Evolutionary conservation across 2,113 vertebrate genomes (phyloP).

Genomic region (Anoura caudifer): DNA sequence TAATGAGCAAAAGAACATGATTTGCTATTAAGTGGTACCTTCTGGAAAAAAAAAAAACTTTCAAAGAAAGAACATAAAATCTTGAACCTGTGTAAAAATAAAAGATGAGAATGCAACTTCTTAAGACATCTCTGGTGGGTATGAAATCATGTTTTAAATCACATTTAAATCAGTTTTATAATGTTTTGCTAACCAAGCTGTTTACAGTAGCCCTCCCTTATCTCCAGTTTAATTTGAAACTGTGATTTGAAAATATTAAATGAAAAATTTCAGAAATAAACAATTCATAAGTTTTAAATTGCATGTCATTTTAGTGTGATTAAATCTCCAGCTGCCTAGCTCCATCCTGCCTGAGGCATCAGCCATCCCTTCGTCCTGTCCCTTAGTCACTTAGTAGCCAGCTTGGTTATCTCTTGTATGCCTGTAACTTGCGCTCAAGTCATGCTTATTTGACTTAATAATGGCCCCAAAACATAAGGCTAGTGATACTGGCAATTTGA

Average conservation of each 20-base stretch:
- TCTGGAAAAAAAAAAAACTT: slow-evolving; percentile 48
- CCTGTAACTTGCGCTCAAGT: not conserved
- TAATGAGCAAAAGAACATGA: slow-evolving; percentile 75
- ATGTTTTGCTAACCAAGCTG: not conserved
- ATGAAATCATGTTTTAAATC: not conserved
- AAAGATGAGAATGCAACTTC: not conserved
- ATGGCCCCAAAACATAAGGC: not conserved
- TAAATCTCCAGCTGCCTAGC: not conserved
- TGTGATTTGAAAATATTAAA: not conserved
- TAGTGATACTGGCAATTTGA: not conserved
- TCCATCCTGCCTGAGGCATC: no score
- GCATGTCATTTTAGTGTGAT: not conserved
- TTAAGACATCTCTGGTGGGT: not conserved
- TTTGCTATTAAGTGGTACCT: slow-evolving; percentile 45
- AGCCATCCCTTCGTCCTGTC: not conserved
- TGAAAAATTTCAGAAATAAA: not conserved
- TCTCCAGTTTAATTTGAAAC: not conserved
- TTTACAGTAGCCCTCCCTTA: not conserved
- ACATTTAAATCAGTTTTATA: not conserved
- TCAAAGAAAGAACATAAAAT: slow-evolving; percentile 55
- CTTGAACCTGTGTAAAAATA: not conserved
- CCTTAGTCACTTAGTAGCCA: not conserved
- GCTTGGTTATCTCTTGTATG: not conserved
- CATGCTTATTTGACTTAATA: not conserved
- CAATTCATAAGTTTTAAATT: not conserved